Conservation (phyloP, 1,140 invertebrate genomes). For the Lucilia cuprina region DNA sequence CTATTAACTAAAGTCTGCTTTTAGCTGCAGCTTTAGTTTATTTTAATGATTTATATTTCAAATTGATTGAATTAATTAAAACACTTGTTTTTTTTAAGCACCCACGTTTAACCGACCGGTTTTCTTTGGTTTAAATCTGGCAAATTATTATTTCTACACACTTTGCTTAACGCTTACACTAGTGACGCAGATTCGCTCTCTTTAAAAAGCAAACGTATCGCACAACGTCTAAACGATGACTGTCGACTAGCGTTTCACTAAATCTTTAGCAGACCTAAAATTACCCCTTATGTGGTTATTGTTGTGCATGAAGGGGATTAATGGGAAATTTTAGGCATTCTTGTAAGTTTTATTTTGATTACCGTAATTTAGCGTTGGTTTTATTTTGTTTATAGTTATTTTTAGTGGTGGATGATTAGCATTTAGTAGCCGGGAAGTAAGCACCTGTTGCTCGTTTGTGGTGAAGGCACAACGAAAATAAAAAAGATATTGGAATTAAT, state of each 20-base stretch:
- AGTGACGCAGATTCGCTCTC: neutral
- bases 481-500: neutral
- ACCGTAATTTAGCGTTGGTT: neutral
- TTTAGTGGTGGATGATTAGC: neutral
- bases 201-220: constrained; percentile 8
- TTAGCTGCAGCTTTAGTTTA: neutral
- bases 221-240: constrained; percentile 24
- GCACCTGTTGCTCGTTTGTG: constrained; percentile 3
- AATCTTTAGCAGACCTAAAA: constrained; percentile 10
- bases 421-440: neutral
- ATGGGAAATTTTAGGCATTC: constrained; percentile 6
- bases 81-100: constrained; percentile 13
- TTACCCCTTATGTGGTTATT: neutral
- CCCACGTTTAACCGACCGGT: constrained; percentile 29
- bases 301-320: neutral
- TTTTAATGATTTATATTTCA: neutral
- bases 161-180: constrained; percentile 8
- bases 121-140: neutral
- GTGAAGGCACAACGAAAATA: neutral
- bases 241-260: neutral
- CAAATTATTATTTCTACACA: neutral
- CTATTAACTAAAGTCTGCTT: neutral
- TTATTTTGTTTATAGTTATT: constrained; percentile 3
- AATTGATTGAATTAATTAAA: neutral
- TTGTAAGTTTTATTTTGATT: constrained; percentile 15